Evolutionary conservation across 2,888 invertebrate genomes (phyloP).

Genomic region (Rambutsinella grinnellia): DNA sequence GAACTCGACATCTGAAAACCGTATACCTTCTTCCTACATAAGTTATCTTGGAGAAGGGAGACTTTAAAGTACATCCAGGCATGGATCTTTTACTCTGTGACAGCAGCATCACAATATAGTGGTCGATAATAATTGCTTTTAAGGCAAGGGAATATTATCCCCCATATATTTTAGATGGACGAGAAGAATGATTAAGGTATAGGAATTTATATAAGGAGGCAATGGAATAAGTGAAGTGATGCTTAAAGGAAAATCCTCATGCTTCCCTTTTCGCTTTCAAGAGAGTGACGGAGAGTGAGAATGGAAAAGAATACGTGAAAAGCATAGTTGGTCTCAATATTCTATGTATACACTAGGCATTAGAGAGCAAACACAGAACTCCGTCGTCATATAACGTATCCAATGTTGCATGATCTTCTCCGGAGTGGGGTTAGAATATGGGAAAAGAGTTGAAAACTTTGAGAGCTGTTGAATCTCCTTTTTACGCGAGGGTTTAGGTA

Average conservation of each 20-base stretch:
- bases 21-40: neutral
- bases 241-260: neutral
- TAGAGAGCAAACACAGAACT: constrained; percentile 7
- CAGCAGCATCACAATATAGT: neutral
- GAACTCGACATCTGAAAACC: too few relatives aligned
- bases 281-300: constrained; percentile 14
- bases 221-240: too few relatives aligned
- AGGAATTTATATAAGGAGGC: neutral
- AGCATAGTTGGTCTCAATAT: constrained; percentile 30
- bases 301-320: constrained; percentile 27
- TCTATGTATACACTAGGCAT: neutral
- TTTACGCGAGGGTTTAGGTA: constrained; percentile 57
- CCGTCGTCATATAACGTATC: constrained; percentile 18
- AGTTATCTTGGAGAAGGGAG: neutral
- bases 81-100: neutral
- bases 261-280: constrained; percentile 30
- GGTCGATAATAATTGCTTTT: constrained; percentile 11
- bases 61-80: neutral
- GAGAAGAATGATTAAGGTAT: neutral
- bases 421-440: neutral
- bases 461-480: constrained; percentile 47
- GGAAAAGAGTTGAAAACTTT: neutral
- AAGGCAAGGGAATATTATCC: constrained; percentile 39
- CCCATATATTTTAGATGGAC: neutral
- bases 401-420: constrained; percentile 54